Base-by-base conservation (phyloP, 2,113 vertebrate genomes). In the Mustela nigripes region DNA sequence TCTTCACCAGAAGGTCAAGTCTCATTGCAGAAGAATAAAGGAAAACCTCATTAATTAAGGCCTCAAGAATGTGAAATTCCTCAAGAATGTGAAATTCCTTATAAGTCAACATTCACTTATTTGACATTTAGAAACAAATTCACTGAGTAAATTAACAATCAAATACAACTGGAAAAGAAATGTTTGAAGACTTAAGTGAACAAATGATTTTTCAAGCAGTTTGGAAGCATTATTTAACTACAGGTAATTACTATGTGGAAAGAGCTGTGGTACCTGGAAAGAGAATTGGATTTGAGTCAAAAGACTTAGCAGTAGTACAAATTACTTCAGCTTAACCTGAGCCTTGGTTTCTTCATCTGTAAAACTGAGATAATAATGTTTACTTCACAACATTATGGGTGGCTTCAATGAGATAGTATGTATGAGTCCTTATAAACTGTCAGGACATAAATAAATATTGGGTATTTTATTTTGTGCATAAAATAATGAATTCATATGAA, bases 91-190 rank as follows among this genome's bases (percentile, higher is more conserved):
- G 76, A 84, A 94, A 94, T 94, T 98, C 84, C 78, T 92, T 87
- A 39, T 87, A 93, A 91, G 80, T 97, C 87, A 94, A 97, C 50
- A 92, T 97, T 3, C 9, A 21, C 39, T 81, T 81, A 22, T 82
- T 95, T 97, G 58, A 96, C 73, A 98, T 76, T 91, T 88, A 63
- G 39, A 96, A 97, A 90, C 1, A 0, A 90, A n/a, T 96, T 97
- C 94, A 36, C 74, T 91, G 62, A 96, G 81, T 92, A 98, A 97
- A 92, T 98, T 89, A 98, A 91, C 60, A 88, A 92, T 82, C 24
- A 94, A 96, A 97, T 73, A 71, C 31, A 94, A 97, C 15, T 96
- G 69, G 63, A 92, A 45, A 16, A 95, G n/a, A 96, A 53, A 26
- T 62, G 8, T 80, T 96, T 93, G 85, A 97, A 48, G 33, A 96